These are phyloP conservation scores for Eupithecia abbreviata DNA, from an alignment of 2,888 invertebrate species.

Conservation along the genomic window DNA sequence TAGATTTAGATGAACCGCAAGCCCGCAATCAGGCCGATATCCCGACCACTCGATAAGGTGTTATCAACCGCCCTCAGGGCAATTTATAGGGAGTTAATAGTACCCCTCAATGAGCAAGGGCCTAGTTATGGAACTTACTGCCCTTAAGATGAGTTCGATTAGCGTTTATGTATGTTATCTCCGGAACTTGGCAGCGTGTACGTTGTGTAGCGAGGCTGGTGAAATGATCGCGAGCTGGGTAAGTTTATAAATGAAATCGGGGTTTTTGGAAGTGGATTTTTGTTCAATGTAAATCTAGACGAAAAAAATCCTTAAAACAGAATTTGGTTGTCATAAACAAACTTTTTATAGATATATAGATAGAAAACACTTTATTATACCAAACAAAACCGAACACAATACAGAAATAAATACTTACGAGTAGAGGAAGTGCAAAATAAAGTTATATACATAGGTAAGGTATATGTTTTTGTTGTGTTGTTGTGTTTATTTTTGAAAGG, in stretches of 20 bases:
- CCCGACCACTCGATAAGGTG: slow-evolving; percentile 77
- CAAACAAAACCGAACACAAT: too few relatives aligned
- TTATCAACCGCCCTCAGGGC: slow-evolving; percentile 70
- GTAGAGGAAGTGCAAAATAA: too few relatives aligned
- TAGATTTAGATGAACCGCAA: slow-evolving; percentile 63
- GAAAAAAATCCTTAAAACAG: background rate
- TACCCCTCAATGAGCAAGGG: slow-evolving; percentile 64
- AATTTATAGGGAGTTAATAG: slow-evolving; percentile 78
- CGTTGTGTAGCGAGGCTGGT: slow-evolving; percentile 12
- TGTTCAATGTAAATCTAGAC: background rate
- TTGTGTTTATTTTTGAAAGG: too few relatives aligned
- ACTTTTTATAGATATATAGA: too few relatives aligned
- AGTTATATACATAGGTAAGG: too few relatives aligned
- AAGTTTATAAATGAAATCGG: background rate
- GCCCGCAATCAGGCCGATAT: slow-evolving; percentile 60
- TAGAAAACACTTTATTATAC: too few relatives aligned
- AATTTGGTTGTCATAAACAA: too few relatives aligned
- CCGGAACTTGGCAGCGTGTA: slow-evolving; percentile 19
- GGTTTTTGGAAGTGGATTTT: background rate
- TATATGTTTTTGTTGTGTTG: too few relatives aligned
- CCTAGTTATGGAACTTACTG: slow-evolving; percentile 38
- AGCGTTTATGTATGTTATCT: slow-evolving; percentile 40
- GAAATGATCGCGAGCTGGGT: background rate
- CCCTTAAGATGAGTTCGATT: slow-evolving; percentile 46
- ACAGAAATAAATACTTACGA: too few relatives aligned